Evolutionary conservation across 2,113 vertebrate species (phyloP).

Genomic region (Ploceus nigricollis): DNA sequence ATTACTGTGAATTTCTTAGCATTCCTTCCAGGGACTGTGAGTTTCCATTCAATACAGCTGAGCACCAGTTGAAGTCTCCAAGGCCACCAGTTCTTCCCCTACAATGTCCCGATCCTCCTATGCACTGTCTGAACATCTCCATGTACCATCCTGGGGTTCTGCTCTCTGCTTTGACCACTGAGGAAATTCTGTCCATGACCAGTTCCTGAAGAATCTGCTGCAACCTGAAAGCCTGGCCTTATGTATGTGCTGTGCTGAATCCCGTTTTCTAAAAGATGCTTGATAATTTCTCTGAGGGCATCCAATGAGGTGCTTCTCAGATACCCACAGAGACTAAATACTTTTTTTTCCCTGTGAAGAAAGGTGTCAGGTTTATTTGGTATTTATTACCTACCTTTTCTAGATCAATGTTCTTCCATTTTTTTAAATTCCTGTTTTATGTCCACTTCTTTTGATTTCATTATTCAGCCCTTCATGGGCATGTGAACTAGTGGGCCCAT

Average conservation of each 20-base stretch:
- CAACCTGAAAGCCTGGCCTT: background rate
- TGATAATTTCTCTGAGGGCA: background rate
- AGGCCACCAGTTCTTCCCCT: background rate
- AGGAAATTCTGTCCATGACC: background rate
- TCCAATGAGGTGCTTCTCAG: background rate
- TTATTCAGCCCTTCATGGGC: background rate
- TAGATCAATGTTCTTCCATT: background rate
- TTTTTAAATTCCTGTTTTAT: background rate
- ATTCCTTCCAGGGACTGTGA: background rate
- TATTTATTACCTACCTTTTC: background rate
- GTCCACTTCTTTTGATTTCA: background rate
- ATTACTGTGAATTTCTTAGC: background rate
- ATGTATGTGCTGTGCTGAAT: rapidly evolving
- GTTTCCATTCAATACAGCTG: background rate
- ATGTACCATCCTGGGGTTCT: background rate
- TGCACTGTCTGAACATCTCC: background rate
- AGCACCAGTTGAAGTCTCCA: background rate
- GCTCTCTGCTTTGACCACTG: rapidly evolving
- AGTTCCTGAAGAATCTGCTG: background rate
- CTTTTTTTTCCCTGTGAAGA: background rate
- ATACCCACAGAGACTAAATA: background rate
- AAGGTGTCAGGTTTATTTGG: background rate
- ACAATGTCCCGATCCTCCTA: rapidly evolving
- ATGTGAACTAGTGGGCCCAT: background rate
- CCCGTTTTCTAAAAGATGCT: background rate